Percentiles rank a stretch among this genome's conserved stretches.
Conservation (phyloP, 1,140 invertebrate species). For the Drosophila nebulosa region DNA sequence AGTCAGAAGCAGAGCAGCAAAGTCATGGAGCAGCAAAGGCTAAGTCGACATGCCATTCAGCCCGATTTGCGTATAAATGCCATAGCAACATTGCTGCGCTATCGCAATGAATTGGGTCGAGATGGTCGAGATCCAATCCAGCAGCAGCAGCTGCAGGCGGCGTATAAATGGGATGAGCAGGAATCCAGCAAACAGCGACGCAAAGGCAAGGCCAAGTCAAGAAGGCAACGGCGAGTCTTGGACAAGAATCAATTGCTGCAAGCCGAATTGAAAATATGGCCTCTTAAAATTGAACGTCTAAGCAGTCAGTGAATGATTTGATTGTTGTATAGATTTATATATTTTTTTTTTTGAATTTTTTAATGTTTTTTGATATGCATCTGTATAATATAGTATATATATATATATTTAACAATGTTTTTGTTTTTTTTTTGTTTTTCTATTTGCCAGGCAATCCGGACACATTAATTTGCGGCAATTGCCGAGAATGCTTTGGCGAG, state of each 20-base stretch:
- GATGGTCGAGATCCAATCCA: background rate
- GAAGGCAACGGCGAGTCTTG: background rate
- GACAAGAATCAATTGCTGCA: conserved; percentile 29
- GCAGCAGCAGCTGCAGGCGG: background rate
- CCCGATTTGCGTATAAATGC: conserved; percentile 36
- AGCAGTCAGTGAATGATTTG: background rate
- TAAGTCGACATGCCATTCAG: background rate
- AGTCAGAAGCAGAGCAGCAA: background rate
- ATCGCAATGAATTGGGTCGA: conserved; percentile 22
- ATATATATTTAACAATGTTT: background rate
- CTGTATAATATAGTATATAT: no score
- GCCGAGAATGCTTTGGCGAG: conserved; percentile 91
- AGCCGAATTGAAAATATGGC: conserved; percentile 51
- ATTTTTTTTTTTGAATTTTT: conserved; percentile 23
- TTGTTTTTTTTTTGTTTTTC: background rate
- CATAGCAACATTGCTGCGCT: conserved; percentile 26
- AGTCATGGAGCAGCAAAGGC: background rate
- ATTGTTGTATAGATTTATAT: conserved; percentile 1
- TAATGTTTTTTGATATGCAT: background rate
- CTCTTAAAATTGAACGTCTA: conserved; percentile 1
- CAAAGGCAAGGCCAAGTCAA: background rate
- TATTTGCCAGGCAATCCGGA: conserved; percentile 88
- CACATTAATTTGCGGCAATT: conserved; percentile 94
- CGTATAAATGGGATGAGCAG: background rate
- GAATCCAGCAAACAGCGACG: background rate